phyloP scores from a whole-genome alignment of 2,113 vertebrate genomes.

The Campylomormyrus numenius region DNA sequence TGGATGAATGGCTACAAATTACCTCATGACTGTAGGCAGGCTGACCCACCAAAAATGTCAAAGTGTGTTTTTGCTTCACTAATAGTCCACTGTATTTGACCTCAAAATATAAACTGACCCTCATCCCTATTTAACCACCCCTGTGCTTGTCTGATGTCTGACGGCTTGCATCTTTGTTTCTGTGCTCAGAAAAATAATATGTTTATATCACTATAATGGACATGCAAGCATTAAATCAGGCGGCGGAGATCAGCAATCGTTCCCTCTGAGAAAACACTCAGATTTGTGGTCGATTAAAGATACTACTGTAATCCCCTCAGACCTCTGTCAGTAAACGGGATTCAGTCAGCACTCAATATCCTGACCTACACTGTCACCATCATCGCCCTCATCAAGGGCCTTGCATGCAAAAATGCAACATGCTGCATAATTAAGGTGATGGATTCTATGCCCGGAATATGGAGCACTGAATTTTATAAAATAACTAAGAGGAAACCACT shows the following conservation, averaged over 20 bases:
- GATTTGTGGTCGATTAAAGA: neutral
- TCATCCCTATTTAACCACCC: neutral
- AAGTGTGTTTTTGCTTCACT: neutral
- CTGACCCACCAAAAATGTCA: neutral
- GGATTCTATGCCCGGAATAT: slow-evolving; percentile 41
- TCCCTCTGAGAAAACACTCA: neutral
- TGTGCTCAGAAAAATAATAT: neutral
- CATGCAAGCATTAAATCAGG: neutral
- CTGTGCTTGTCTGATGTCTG: neutral
- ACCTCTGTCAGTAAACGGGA: slow-evolving; percentile 41
- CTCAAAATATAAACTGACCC: neutral
- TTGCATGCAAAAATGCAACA: slow-evolving; percentile 35
- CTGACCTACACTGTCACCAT: slow-evolving; percentile 51
- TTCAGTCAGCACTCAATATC: slow-evolving; percentile 31
- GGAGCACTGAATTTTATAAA: slow-evolving; percentile 31
- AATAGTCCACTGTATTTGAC: neutral
- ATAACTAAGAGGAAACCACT: neutral
- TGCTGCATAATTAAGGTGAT: slow-evolving; percentile 45
- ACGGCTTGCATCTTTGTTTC: neutral
- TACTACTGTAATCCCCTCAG: neutral
- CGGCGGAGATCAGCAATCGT: neutral
- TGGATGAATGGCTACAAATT: neutral
- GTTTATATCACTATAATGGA: neutral
- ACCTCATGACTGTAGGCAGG: neutral
- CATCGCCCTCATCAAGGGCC: slow-evolving; percentile 34